These are phyloP conservation scores for Nyctalus aviator DNA, from an alignment of 2,797 vertebrate species.

Conservation along the genomic window DNA sequence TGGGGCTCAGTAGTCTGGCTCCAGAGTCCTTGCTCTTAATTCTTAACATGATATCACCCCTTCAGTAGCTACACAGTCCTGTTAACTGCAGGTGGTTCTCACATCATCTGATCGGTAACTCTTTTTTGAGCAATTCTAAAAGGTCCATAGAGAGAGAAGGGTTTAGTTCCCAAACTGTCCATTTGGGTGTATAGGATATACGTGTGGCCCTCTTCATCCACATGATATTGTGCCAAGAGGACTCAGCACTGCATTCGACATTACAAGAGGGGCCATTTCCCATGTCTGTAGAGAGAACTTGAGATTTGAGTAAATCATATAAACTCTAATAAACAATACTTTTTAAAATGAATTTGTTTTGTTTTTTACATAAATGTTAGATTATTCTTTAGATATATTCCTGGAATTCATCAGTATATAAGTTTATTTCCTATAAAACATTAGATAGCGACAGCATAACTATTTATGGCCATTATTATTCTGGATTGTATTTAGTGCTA, in stretches of 20 bases:
- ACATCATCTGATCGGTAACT: not conserved
- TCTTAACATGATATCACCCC: not conserved
- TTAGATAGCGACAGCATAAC: constrained; percentile 18
- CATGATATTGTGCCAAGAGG: not conserved
- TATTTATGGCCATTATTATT: constrained; percentile 67
- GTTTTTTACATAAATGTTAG: not conserved
- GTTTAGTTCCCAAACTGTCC: not conserved
- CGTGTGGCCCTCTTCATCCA: not conserved
- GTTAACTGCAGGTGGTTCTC: not conserved
- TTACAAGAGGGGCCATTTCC: not conserved
- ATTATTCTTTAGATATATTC: constrained; percentile 8
- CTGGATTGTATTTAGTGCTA: constrained; percentile 71
- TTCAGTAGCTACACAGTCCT: not conserved
- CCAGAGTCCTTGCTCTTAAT: not conserved
- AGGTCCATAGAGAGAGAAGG: not conserved
- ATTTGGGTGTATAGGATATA: not conserved
- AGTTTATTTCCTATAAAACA: constrained; percentile 57
- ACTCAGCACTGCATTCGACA: not conserved
- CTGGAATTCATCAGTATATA: constrained; percentile 45
- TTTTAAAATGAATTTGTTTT: not conserved
- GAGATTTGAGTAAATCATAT: not conserved
- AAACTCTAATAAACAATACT: not conserved
- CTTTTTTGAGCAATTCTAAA: constrained; percentile 4
- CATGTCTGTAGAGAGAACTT: not conserved
- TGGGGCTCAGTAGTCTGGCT: not conserved